Percentiles rank a stretch among this genome's conserved stretches.
phyloP scores from a whole-genome alignment of 2,888 invertebrate genomes.

The Aricia artaxerxes region DNA sequence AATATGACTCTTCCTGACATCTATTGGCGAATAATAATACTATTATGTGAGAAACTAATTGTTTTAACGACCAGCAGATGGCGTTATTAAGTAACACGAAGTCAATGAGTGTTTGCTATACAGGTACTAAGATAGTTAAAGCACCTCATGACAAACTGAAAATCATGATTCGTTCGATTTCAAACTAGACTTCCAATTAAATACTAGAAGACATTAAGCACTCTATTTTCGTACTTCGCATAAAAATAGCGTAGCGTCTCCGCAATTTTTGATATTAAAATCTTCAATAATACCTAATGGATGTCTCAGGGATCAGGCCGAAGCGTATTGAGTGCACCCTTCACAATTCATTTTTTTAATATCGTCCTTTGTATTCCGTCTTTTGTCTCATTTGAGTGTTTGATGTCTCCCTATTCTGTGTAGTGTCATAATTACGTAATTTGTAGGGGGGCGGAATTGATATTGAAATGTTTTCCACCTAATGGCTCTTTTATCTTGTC shows the following conservation, averaged over 20 bases:
- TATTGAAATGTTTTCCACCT: slow-evolving; percentile 44
- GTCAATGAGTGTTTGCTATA: too few species aligned
- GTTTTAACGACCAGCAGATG: too few species aligned
- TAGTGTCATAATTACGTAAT: slow-evolving; percentile 67
- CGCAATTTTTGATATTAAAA: slow-evolving; percentile 80
- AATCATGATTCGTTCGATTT: background rate
- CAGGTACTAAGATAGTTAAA: too few species aligned
- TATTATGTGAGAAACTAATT: too few species aligned
- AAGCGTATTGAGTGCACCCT: slow-evolving; percentile 68
- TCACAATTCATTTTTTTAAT: slow-evolving; percentile 61
- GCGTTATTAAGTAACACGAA: too few species aligned
- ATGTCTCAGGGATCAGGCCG: slow-evolving; percentile 65
- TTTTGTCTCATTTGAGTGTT: slow-evolving; percentile 69
- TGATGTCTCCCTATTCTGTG: slow-evolving; percentile 59
- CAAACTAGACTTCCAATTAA: slow-evolving; percentile 16
- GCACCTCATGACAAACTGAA: background rate
- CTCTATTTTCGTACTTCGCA: slow-evolving; percentile 18
- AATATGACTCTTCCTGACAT: too few species aligned
- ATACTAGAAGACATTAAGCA: slow-evolving; percentile 18
- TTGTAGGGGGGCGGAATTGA: slow-evolving; percentile 49
- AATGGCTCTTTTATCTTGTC: slow-evolving; percentile 39
- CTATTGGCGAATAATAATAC: too few species aligned
- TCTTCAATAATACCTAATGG: slow-evolving; percentile 81
- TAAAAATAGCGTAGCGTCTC: slow-evolving; percentile 47
- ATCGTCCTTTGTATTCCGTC: slow-evolving; percentile 59